Percentiles rank a stretch among this genome's conserved stretches.
Conservation (phyloP, 2,888 invertebrate genomes). For the Spodoptera picta region DNA sequence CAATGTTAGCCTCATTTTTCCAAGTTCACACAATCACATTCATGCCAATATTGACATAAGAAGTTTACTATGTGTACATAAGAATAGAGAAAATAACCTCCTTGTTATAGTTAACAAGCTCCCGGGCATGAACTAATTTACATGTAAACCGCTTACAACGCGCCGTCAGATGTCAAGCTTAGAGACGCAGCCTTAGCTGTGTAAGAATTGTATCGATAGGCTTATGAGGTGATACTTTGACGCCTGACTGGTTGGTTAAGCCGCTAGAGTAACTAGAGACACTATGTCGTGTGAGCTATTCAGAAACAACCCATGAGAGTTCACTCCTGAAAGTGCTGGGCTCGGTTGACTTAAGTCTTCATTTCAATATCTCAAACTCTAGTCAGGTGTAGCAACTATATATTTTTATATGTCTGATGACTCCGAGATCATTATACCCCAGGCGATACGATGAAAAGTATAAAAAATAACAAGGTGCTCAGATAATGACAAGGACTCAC, state of each 20-base stretch:
- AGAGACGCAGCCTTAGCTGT: slow-evolving; percentile 5
- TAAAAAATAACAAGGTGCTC: slow-evolving; percentile 48
- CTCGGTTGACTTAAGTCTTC: too few species aligned
- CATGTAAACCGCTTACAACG: slow-evolving; percentile 58
- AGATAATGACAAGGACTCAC: slow-evolving; percentile 32
- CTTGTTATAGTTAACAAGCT: slow-evolving; percentile 56
- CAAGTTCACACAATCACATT: not conserved
- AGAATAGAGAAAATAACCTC: slow-evolving; percentile 24
- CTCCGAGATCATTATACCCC: slow-evolving; percentile 9
- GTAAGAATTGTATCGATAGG: slow-evolving; percentile 24
- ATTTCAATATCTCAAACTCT: too few species aligned
- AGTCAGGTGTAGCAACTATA: not conserved
- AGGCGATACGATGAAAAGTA: slow-evolving; percentile 10
- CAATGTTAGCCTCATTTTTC: not conserved
- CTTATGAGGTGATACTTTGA: not conserved
- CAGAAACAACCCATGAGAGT: too few species aligned
- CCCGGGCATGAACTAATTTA: slow-evolving; percentile 48
- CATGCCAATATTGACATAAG: slow-evolving; percentile 6
- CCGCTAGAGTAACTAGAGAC: too few species aligned
- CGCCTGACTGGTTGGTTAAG: too few species aligned
- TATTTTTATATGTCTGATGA: not conserved
- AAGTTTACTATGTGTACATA: slow-evolving; percentile 2
- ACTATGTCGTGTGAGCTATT: too few species aligned
- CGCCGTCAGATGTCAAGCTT: slow-evolving; percentile 34
- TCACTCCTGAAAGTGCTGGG: too few species aligned